Base-by-base conservation (phyloP, 2,113 vertebrate genomes). In the Zosterops lateralis region DNA sequence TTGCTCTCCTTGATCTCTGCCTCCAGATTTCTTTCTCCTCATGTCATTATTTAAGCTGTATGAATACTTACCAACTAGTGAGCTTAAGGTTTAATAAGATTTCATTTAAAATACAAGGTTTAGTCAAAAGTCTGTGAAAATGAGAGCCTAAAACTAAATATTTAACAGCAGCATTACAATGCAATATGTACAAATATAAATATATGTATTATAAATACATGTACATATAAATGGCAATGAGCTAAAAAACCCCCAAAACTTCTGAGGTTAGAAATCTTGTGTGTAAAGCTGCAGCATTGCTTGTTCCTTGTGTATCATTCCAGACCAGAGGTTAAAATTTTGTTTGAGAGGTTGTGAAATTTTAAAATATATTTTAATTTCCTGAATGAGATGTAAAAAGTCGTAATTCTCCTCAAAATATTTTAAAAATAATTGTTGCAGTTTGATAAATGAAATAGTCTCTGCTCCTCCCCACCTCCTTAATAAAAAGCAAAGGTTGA, bases 11-110 rank as follows among this genome's bases (percentile, higher is more conserved):
- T 89, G 62, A 60, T 89, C 65, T 93, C 67, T 93, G 66, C 81
- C 58, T 93, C 66, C 51, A 76, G 60, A 87, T 94, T 80, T 94
- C 68, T 84, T 94, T 93, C 80, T 84, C 53, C 20, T 36, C 65
- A 17, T 78, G 70, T 89, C 54, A 84, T 90, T 84, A 78, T 68
- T 92, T 93, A 87, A 94, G 25, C 54, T 67, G 53, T 34, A 6
- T 61, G 74, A 84, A 81, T 92, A 40, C 32, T 56, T 87, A 76
- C 19, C 42, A 67, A 66, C n/a, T 32, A 86, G 36, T 64, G 57
- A 79, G 31, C 10, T 79, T 78, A 70, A 87, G 40, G 29, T 82
- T 94, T 73, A 82, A 82, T 82, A 89, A 72, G 28, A 62, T 42
- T 91, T 87, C 29, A 40, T 28, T 92, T 89, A 61, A 72, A 81